phyloP scores from a whole-genome alignment of 2,113 vertebrate species.

The Columba janthina region DNA sequence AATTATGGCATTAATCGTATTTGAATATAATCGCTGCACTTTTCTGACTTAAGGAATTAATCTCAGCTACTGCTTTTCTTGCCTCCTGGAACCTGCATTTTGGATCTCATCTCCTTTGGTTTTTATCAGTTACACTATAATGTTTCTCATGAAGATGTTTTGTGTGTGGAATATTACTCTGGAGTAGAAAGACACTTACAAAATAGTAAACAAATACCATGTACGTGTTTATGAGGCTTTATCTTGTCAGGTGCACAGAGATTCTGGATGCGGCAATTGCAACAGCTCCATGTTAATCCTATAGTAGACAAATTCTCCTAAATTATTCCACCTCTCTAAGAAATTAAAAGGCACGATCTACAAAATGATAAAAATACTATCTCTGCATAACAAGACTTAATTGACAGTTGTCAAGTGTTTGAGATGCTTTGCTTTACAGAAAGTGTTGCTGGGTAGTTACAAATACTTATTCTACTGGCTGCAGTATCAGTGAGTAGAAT shows the following conservation, averaged over 20 bases:
- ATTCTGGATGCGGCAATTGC: not conserved
- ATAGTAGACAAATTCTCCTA: not conserved
- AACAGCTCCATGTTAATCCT: not conserved
- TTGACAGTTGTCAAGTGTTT: not conserved
- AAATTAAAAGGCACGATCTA: not conserved
- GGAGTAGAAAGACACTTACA: not conserved
- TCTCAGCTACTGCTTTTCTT: not conserved
- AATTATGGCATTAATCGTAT: conserved; percentile 54
- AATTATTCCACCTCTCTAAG: not conserved
- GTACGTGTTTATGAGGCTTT: not conserved
- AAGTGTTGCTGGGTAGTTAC: not conserved
- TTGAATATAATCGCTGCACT: conserved; percentile 61
- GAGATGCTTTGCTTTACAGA: not conserved
- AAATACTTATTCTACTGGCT: not conserved
- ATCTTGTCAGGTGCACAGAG: not conserved
- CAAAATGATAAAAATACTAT: not conserved
- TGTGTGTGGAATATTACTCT: not conserved
- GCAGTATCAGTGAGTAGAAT: not conserved
- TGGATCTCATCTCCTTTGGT: not conserved
- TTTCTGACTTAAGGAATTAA: conserved; percentile 28
- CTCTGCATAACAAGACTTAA: not conserved
- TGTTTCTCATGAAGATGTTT: not conserved
- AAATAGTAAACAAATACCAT: not conserved
- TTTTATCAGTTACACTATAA: not conserved
- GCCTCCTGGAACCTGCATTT: not conserved